Base-by-base conservation (phyloP, 2,113 vertebrate genomes). In the Notothenia coriiceps region DNA sequence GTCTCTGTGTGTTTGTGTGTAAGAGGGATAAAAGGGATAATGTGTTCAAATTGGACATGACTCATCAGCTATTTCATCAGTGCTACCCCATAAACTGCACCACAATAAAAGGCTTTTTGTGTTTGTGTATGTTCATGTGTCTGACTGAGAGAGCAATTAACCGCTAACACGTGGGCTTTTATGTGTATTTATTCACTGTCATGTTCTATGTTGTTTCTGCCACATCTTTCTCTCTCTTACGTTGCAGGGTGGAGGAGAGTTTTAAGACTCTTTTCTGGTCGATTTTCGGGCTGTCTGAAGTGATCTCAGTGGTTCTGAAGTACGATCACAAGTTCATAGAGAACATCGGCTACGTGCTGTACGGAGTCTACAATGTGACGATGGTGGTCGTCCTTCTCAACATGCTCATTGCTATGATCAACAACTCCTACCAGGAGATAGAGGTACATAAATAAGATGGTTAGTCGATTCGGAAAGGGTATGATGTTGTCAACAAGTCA, bases 231-330 rank as follows among this genome's bases (percentile, higher is more conserved):
- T 40, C 52, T 59, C 14, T 61, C 52, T 72, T 56, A 72, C 61
- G 25, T 18, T 82, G 43, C 75, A 99, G 98, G 88, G 98, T 99
- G 86, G 98, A 99, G 95, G 98, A 99, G 93, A 99, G 98, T 92
- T 99, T 99, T 83, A 99, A 99, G 94, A 99, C 98, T 44, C 95
- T 99, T 56, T 99, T 99, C 93, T 99, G 98, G 98, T 99, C 98
- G 52, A 99, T 99, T 92, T 99, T 99, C 64, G 98, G 98, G 86
- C 94, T 99, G 77, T 99, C 98, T 10, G 98, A 99, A 91, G 98
- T 99, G 83, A 97, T 98, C 89, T 99, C 98, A 2, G 98, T 99
- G 95, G 98, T 99, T 88, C 96, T 99, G 90, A 99, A 99, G 84
- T 99, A 99, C 0, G 97, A 99, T 82, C 98, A 99, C 54, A 99